phyloP scores from a whole-genome alignment of 2,888 invertebrate species.

The Drosophila anomalata region DNA sequence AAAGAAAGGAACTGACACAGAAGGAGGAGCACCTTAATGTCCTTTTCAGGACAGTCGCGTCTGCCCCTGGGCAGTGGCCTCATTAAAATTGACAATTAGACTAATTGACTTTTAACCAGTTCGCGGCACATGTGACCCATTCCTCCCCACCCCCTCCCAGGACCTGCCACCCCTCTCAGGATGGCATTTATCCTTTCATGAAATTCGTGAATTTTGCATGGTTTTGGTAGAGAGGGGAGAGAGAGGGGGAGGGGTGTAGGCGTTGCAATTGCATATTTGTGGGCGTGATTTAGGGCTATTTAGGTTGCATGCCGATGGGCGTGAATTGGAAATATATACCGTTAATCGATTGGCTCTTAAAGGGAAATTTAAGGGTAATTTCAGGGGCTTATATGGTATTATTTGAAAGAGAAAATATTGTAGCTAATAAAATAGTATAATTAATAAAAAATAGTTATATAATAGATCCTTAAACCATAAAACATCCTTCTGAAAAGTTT shows the following conservation, averaged over 20 bases:
- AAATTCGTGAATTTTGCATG: conserved; percentile 55
- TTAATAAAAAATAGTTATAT: too few relatives aligned
- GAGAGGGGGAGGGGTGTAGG: not conserved
- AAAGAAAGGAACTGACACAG: not conserved
- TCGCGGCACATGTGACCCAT: conserved; percentile 54
- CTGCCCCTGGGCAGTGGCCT: conserved; percentile 65
- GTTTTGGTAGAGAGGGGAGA: not conserved
- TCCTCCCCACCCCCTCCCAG: not conserved
- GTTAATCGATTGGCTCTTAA: not conserved
- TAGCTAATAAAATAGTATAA: too few relatives aligned
- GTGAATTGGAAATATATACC: not conserved
- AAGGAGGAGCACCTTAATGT: not conserved
- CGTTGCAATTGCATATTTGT: not conserved
- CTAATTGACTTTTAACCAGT: conserved; percentile 77
- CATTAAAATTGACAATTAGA: conserved; percentile 76
- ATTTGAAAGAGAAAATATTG: too few relatives aligned
- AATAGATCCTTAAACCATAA: too few relatives aligned
- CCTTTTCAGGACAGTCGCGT: not conserved
- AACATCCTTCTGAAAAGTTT: too few relatives aligned
- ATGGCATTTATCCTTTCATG: not conserved
- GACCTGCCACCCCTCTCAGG: not conserved
- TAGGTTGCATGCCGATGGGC: not conserved
- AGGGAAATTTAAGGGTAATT: not conserved
- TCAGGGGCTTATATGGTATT: not conserved
- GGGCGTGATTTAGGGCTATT: not conserved